Evolutionary conservation across 2,888 invertebrate genomes (phyloP).

Genomic region (Cataglyphis rosenhaueri): DNA sequence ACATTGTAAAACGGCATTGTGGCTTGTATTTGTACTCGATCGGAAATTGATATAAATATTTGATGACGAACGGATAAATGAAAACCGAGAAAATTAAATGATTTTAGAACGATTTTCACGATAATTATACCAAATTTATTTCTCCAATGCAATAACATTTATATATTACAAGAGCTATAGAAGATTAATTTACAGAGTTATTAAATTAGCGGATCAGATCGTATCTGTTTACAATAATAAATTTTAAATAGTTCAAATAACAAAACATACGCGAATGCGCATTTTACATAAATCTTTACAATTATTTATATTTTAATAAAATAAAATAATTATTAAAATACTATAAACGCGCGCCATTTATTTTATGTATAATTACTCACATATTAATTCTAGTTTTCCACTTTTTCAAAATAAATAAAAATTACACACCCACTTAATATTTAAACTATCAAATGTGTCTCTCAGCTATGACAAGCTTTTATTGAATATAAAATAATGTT

Average conservation of each 20-base stretch:
- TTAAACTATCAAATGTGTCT: no score
- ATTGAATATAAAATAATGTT: no score
- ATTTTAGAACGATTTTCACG: not conserved
- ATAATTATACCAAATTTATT: slow-evolving; percentile 17
- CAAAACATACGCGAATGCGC: not conserved
- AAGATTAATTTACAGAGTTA: slow-evolving; percentile 18
- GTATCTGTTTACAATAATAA: slow-evolving; percentile 3
- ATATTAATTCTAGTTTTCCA: no score
- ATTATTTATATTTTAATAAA: not conserved
- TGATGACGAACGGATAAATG: slow-evolving; percentile 24
- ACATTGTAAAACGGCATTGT: slow-evolving; percentile 8
- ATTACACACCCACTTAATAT: no score
- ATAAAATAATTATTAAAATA: not conserved
- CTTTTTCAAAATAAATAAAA: no score
- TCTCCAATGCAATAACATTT: slow-evolving; percentile 3
- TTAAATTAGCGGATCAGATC: not conserved
- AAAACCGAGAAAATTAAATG: slow-evolving; percentile 29
- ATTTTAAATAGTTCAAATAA: not conserved
- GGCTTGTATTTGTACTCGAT: not conserved
- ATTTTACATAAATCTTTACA: not conserved
- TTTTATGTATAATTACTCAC: no score
- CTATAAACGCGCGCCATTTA: no score
- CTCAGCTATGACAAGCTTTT: no score
- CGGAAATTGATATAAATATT: slow-evolving; percentile 12
- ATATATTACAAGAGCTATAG: not conserved